phyloP scores from a whole-genome alignment of 1,140 invertebrate genomes.

The Aphaenogaster floridana region DNA sequence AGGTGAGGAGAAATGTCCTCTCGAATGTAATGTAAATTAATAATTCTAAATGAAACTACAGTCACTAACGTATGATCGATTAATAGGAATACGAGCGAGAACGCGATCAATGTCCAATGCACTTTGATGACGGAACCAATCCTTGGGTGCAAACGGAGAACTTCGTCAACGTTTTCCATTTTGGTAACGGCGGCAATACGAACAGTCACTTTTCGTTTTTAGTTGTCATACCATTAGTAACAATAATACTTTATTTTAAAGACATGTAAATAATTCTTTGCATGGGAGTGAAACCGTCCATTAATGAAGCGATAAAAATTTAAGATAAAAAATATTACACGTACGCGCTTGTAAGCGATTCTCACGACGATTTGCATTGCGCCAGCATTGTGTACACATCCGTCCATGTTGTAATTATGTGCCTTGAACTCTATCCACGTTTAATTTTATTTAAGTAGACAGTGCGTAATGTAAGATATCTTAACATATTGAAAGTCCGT shows the following conservation, averaged over 20 bases:
- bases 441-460: constrained; percentile 29
- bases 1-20: constrained; percentile 88
- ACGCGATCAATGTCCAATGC: constrained; percentile 97
- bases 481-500: neutral
- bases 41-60: neutral
- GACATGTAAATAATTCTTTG: constrained; percentile 17
- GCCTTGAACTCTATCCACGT: constrained; percentile 19
- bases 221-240: constrained; percentile 1
- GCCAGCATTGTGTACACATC: constrained; percentile 26
- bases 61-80: neutral
- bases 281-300: neutral
- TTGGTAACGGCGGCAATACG: constrained; percentile 69
- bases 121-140: constrained; percentile 96
- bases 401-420: constrained; percentile 63
- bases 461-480: constrained; percentile 20
- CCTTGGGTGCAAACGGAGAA: constrained; percentile 93
- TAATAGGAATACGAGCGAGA: constrained; percentile 86
- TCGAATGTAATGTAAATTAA: neutral
- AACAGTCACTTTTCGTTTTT: constrained; percentile 12
- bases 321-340: neutral
- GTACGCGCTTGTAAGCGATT: neutral
- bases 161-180: constrained; percentile 90
- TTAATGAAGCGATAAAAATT: neutral
- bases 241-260: neutral
- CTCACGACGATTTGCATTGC: neutral